Base-by-base conservation (phyloP, 2,113 vertebrate genomes). In the Catharus bicknelli region DNA sequence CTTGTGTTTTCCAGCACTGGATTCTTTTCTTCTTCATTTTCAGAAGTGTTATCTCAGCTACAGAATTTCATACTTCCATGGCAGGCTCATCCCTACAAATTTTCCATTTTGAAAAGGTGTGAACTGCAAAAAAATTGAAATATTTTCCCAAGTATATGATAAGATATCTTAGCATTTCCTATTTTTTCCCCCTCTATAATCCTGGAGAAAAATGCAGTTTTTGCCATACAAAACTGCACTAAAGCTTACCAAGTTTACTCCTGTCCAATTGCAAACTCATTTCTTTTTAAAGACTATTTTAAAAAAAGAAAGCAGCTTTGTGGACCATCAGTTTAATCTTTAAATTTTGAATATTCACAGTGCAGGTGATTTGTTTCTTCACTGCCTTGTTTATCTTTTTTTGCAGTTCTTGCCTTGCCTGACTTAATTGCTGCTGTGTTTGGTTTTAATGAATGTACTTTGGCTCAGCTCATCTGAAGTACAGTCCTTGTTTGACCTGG, bases 351-450 rank as follows among this genome's bases (percentile, higher is more conserved):
- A 30, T 25, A 16, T 90, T 32, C 53, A 1, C 59, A 54, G 72
- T 16, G 70, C 83, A 69, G 76, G 80, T 70, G 76, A 45, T 51
- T 48, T 34, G 45, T 72, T 93, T 6, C 34, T 66, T 80, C 48
- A 4, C 50, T 54, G 42, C 72, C 67, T 40, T 84, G 30, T 87
- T 79, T 88, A 38, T 93, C 53, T 55, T 48, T 55, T 64, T 64
- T 8, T 66, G 42, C 40, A 27, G 42, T 93, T 86, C 67, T 68
- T 80, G 50, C 32, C 8, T 29, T 59, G 73, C 80, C 84, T 14
- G 27, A 61, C 55, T 74, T 90, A 90, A 93, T 92, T 86, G 83
- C 64, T 70, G 80, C 69, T 74, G 47, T 70, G 61, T 83, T 84
- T 75, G 81, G 64, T 29, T 77, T 92, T 90, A 92, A 84, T 87